Conservation (phyloP, 2,888 invertebrate genomes). For the Hyalella azteca region DNA sequence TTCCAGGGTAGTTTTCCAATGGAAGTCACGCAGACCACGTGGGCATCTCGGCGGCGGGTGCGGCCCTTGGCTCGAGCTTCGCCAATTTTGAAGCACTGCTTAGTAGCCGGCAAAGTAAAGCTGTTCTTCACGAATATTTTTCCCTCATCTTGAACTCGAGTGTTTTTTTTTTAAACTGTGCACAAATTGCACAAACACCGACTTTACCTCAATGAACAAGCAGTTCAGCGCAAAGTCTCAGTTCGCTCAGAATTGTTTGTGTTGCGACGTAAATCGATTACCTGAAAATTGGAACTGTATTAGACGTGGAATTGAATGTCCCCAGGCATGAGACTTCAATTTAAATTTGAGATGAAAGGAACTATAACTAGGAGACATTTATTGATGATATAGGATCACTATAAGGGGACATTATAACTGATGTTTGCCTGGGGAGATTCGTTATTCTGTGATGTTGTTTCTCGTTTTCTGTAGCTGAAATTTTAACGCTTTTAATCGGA, state of each 20-base stretch:
- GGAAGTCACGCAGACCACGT: background rate
- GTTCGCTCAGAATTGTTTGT: background rate
- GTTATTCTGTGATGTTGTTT: no score
- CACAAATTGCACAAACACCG: slow-evolving; percentile 18
- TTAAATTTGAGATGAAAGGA: background rate
- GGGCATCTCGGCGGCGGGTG: background rate
- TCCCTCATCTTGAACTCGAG: background rate
- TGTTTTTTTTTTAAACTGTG: background rate
- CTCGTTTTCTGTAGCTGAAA: no score
- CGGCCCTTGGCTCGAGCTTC: background rate
- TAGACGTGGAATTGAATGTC: background rate
- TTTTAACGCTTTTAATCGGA: no score
- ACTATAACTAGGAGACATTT: no score
- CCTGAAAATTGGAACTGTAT: slow-evolving; percentile 6
- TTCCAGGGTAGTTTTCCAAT: slow-evolving; percentile 22
- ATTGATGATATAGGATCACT: no score
- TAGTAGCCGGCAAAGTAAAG: background rate
- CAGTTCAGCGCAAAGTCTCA: slow-evolving; percentile 3
- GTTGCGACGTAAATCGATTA: slow-evolving; percentile 2
- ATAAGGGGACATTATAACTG: no score
- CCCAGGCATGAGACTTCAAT: background rate
- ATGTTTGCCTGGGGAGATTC: no score
- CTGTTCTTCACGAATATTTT: background rate
- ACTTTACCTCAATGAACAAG: background rate
- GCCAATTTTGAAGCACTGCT: background rate